phyloP scores from a whole-genome alignment of 2,797 vertebrate species.

The Lacerta viridis region DNA sequence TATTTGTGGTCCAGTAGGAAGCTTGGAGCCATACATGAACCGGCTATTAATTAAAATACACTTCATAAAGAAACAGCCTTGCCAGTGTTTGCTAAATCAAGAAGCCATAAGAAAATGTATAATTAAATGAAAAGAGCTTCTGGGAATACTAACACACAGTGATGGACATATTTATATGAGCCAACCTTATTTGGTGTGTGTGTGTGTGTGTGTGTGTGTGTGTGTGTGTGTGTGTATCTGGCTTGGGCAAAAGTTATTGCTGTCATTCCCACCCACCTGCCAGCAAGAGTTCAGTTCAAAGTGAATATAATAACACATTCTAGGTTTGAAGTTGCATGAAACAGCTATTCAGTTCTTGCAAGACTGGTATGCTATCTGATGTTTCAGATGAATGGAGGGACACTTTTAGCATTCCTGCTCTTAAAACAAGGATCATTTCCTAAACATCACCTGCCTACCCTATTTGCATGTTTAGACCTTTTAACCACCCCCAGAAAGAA shows the following conservation, averaged over 20 bases:
- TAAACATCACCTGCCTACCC: neutral
- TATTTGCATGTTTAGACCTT: neutral
- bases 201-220: too few species aligned
- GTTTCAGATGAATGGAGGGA: neutral
- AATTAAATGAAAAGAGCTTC: conserved; percentile 33
- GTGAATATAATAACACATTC: conserved; percentile 19
- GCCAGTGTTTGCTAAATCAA: conserved; percentile 43
- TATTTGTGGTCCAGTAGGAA: conserved; percentile 5
- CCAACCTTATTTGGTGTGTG: conserved; percentile 6
- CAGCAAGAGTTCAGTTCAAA: neutral
- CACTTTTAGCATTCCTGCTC: neutral
- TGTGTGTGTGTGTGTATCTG: neutral
- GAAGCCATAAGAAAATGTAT: neutral
- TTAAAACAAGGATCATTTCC: neutral
- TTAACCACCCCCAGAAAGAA: too few species aligned
- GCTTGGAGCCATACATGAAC: conserved; percentile 8
- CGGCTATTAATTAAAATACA: conserved; percentile 26
- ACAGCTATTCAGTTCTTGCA: neutral
- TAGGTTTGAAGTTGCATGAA: neutral
- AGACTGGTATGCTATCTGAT: neutral
- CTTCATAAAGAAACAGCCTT: conserved; percentile 31
- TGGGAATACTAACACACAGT: conserved; percentile 15
- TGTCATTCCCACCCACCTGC: neutral
- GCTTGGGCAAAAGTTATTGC: neutral
- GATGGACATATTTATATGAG: conserved; percentile 19